Percentiles rank a stretch among this genome's conserved stretches.
phyloP scores from a whole-genome alignment of 1,140 invertebrate genomes.

The Caenorhabditis brenneri region DNA sequence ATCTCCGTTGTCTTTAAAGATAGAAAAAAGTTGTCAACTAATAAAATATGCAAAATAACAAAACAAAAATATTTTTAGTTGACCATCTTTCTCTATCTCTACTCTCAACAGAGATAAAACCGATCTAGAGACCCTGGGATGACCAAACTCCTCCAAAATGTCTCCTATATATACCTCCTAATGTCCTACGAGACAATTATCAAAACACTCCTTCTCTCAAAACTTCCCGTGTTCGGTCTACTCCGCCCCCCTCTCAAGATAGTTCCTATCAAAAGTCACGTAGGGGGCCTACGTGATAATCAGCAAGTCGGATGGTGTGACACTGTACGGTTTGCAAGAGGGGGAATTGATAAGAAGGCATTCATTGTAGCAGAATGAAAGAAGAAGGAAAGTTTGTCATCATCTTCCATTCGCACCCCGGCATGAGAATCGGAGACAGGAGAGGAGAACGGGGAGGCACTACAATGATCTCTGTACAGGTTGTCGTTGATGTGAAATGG shows the following conservation, averaged over 20 bases:
- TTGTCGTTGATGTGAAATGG: too few relatives aligned
- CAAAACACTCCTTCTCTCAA: neutral
- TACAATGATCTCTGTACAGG: slow-evolving; percentile 7
- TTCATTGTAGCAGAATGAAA: too few relatives aligned
- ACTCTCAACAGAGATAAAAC: neutral
- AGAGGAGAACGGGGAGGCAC: too few relatives aligned
- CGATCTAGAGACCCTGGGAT: neutral
- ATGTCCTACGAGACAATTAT: slow-evolving; percentile 27
- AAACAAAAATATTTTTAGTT: too few relatives aligned
- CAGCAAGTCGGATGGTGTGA: slow-evolving; percentile 27
- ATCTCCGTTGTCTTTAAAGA: too few relatives aligned
- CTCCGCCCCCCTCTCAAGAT: neutral
- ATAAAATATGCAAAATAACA: too few relatives aligned
- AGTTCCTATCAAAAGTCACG: slow-evolving; percentile 14
- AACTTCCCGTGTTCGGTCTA: neutral
- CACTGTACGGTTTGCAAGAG: slow-evolving; percentile 6
- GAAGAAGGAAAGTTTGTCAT: slow-evolving; percentile 1
- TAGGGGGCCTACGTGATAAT: slow-evolving; percentile 26
- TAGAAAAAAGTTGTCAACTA: too few relatives aligned
- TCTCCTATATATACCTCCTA: too few relatives aligned
- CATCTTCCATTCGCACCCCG: neutral
- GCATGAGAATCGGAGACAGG: too few relatives aligned
- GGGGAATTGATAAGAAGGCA: neutral
- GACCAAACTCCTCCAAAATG: too few relatives aligned
- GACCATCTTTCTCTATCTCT: too few relatives aligned